Evolutionary conservation across 1,140 invertebrate genomes (phyloP).

Genomic region (Caenorhabditis briggsae): DNA sequence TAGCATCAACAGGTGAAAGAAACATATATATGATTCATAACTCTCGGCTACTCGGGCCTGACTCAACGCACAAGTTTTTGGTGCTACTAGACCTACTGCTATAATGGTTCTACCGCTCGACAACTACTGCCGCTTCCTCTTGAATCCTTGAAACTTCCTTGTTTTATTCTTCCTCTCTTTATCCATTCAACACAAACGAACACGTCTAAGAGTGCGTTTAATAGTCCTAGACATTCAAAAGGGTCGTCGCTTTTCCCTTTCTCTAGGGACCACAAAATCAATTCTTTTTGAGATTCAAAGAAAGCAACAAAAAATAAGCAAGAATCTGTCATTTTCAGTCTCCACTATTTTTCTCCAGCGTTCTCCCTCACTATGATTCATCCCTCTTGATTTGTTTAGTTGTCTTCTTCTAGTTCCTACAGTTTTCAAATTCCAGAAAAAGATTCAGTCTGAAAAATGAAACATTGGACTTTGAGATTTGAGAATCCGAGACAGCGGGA

Average conservation of each 20-base stretch:
- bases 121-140: neutral
- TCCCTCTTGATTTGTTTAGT: conserved; percentile 23
- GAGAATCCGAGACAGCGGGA: neutral
- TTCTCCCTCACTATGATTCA: neutral
- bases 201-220: conserved; percentile 20
- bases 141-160: neutral
- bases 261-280: conserved; percentile 42
- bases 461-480: conserved; percentile 21
- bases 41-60: too few species aligned
- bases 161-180: neutral
- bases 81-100: too few species aligned
- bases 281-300: conserved; percentile 7
- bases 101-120: too few species aligned
- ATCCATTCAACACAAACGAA: conserved; percentile 34
- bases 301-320: neutral
- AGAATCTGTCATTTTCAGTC: conserved; percentile 36
- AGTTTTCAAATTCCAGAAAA: neutral
- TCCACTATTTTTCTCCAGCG: too few species aligned
- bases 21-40: too few species aligned
- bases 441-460: neutral
- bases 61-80: too few species aligned
- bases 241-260: neutral
- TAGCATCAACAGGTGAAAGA: too few species aligned
- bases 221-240: conserved; percentile 34
- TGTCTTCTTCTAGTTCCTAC: neutral